Conservation (phyloP, 2,113 vertebrate genomes). For the Pseudorasbora parva region DNA sequence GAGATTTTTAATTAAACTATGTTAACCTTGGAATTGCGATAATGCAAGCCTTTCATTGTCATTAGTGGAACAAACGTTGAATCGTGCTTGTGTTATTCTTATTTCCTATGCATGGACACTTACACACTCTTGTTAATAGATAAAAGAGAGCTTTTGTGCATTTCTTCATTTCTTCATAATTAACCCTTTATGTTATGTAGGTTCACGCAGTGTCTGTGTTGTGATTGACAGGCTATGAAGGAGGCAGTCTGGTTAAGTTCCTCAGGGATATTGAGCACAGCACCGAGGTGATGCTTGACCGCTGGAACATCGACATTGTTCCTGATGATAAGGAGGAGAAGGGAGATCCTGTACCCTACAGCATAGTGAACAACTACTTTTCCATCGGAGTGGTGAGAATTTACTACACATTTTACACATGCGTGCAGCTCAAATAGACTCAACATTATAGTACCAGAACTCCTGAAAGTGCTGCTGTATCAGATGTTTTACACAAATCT, state of each 20-base stretch:
- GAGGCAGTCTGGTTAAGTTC: conserved; percentile 91
- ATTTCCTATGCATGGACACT: not conserved
- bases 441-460: not conserved
- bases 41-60: not conserved
- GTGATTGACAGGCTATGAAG: conserved; percentile 86
- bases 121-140: not conserved
- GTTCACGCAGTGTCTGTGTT: not conserved
- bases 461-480: not conserved
- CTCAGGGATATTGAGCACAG: conserved; percentile 95
- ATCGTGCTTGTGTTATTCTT: not conserved
- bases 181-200: not conserved
- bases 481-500: not conserved
- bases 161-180: not conserved
- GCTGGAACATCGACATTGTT: conserved; percentile 90
- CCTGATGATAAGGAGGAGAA: conserved; percentile 85
- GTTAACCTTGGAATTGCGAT: not conserved
- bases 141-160: not conserved
- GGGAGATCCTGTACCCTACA: conserved; percentile 88
- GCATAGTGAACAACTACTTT: conserved; percentile 97
- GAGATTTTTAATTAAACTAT: conserved; percentile 6
- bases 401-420: not conserved
- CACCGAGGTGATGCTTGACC: conserved; percentile 88
- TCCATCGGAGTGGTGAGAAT: conserved; percentile 94
- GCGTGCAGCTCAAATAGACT: not conserved
- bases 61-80: not conserved